These are phyloP conservation scores for Engraulis encrasicolus DNA, from an alignment of 2,113 vertebrate genomes.

Conservation along the genomic window DNA sequence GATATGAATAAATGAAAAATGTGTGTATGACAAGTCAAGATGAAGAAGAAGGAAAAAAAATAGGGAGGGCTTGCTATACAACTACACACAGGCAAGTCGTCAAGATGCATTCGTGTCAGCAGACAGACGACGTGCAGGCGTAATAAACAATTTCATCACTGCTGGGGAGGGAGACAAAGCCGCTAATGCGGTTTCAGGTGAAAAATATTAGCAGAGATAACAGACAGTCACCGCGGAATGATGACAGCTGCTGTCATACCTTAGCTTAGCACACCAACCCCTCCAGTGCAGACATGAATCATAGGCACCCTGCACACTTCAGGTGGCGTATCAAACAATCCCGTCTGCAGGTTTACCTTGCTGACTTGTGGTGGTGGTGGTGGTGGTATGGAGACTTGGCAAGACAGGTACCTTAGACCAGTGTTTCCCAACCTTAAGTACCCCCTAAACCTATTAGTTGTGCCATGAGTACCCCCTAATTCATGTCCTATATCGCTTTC, in stretches of 20 bases:
- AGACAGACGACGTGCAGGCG: not conserved
- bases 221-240: not conserved
- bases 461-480: too few species aligned
- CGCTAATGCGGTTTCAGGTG: not conserved
- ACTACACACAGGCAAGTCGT: conserved; percentile 14
- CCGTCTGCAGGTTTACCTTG: not conserved
- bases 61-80: not conserved
- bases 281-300: not conserved
- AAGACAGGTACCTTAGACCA: too few species aligned
- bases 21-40: conserved; percentile 18
- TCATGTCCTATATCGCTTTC: too few species aligned
- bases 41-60: too few species aligned
- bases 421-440: too few species aligned
- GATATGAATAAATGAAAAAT: conserved; percentile 18
- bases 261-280: not conserved
- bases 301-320: not conserved
- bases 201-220: conserved; percentile 4
- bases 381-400: too few species aligned
- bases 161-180: not conserved
- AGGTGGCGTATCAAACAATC: not conserved
- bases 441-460: too few species aligned
- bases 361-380: not conserved
- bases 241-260: not conserved
- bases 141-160: conserved; percentile 13
- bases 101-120: conserved; percentile 18